Evolutionary conservation across 1,140 invertebrate species (phyloP).

Genomic region (Hyles euphorbiae): DNA sequence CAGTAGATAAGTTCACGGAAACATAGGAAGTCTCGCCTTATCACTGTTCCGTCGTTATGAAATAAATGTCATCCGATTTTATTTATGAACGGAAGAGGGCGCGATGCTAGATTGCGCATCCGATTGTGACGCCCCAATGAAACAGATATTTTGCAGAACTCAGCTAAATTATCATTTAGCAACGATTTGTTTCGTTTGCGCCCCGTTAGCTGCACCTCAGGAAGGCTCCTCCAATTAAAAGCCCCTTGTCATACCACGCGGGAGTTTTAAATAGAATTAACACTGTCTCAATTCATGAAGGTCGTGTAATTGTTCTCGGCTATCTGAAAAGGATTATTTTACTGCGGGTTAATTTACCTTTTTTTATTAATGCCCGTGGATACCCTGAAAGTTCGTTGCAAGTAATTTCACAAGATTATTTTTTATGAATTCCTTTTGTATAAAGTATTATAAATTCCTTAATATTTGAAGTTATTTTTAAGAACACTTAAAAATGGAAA

Average conservation of each 20-base stretch:
- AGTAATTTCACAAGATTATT: no score
- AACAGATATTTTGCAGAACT: slow-evolving; percentile 46
- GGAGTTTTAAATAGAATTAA: slow-evolving; percentile 12
- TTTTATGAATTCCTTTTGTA: no score
- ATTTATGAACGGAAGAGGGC: slow-evolving; percentile 62
- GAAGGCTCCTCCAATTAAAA: slow-evolving; percentile 28
- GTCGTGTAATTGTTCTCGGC: slow-evolving; percentile 5
- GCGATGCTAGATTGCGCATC: slow-evolving; percentile 43
- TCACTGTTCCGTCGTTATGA: slow-evolving; percentile 55
- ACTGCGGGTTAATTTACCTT: no score
- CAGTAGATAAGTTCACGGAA: slow-evolving; percentile 15
- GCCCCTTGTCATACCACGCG: slow-evolving; percentile 9
- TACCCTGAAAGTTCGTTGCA: no score
- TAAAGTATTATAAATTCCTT: no score
- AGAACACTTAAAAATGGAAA: no score
- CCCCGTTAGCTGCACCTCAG: slow-evolving; percentile 36
- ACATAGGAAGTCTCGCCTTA: slow-evolving; percentile 39
- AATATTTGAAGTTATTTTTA: no score
- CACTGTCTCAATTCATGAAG: slow-evolving; percentile 2
- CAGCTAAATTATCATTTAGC: slow-evolving; percentile 49
- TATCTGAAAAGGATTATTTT: neutral
- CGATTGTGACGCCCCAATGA: slow-evolving; percentile 51
- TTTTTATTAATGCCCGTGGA: no score
- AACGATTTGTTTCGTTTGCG: slow-evolving; percentile 49
- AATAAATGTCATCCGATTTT: slow-evolving; percentile 58